Conservation (phyloP, 2,888 invertebrate species). For the Eristalis tenax region DNA sequence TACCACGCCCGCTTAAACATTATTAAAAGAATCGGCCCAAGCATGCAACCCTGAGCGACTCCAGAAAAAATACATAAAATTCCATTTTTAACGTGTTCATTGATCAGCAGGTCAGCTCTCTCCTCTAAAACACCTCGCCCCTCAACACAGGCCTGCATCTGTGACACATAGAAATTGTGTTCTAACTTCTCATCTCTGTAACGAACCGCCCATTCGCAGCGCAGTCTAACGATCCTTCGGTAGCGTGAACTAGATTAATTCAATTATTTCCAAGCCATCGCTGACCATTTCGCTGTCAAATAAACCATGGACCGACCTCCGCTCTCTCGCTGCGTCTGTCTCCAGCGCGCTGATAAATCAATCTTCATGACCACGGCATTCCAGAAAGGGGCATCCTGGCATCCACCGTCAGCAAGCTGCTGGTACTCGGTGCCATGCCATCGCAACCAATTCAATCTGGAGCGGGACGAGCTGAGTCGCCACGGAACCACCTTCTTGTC, state of each 20-base stretch:
- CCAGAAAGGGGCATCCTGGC: not conserved
- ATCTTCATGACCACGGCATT: conserved; percentile 23
- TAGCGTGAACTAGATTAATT: conserved; percentile 44
- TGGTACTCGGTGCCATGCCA: conserved; percentile 10
- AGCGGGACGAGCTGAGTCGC: conserved; percentile 20
- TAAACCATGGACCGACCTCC: conserved; percentile 30
- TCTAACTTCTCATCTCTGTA: not conserved
- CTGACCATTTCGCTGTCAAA: conserved; percentile 57
- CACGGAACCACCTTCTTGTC: conserved; percentile 32
- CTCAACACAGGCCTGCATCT: not conserved
- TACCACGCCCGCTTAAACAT: no score
- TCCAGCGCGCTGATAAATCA: conserved; percentile 53
- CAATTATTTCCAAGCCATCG: conserved; percentile 48
- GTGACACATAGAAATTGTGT: not conserved
- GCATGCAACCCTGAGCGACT: no score
- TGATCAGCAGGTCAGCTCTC: no score
- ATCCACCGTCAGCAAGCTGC: not conserved
- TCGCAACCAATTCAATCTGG: conserved; percentile 63
- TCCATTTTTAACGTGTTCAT: no score
- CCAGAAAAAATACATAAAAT: no score
- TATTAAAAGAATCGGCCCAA: no score
- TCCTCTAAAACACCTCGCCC: not conserved
- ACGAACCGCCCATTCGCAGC: not conserved
- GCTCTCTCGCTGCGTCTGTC: not conserved
- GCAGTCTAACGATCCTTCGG: not conserved